Base-by-base conservation (phyloP, 64 coral and sea anemone species). In the Pocillopora verrucosa region DNA sequence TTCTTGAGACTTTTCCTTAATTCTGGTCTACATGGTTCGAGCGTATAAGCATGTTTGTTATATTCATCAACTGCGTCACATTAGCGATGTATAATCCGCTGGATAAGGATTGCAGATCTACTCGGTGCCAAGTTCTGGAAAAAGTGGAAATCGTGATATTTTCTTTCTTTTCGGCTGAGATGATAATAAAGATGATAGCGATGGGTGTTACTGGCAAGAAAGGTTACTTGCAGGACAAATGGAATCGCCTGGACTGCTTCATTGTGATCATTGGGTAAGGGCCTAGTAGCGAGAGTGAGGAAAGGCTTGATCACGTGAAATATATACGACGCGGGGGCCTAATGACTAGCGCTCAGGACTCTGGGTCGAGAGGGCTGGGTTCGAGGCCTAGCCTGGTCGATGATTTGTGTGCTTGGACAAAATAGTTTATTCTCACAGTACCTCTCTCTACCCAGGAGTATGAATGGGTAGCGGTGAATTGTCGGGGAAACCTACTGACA, bases 101-200 rank as follows among this genome's bases (percentile, higher is more conserved):
- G n/a, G 97, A 99, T 80, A 80, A 51, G 59, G 19, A 89, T 12
- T 99, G 97, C 22, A 34, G 9, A 5, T 72, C 82, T 17, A 81
- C 72, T 1, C 82, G 90, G 34, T 99, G 97, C 64, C 80, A 88
- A 86, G 84, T 79, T 22, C 68, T 99, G 1, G 91, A 99, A 86
- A 89, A 69, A 59, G 17, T 99, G 22, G 94, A 99, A 64, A 63
- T 62, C 37, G 93, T 90, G 11, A 87, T 99, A 61, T 92, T 99
- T 36, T 88, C 85, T 59, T 99, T 95, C 88, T 99, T 99, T 84
- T 77, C 73, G 19, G 80, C 89, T 78, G 97, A 99, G 65, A 95
- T 99, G 97, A 86, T 99, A 19, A 91, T 99, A 75, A 99, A 99
- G 80, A 95, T 99, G 91, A 22, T 93, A 34, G 97, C 97, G 3